Evolutionary conservation across 2,888 invertebrate species (phyloP).

Genomic region (Acheta domesticus): DNA sequence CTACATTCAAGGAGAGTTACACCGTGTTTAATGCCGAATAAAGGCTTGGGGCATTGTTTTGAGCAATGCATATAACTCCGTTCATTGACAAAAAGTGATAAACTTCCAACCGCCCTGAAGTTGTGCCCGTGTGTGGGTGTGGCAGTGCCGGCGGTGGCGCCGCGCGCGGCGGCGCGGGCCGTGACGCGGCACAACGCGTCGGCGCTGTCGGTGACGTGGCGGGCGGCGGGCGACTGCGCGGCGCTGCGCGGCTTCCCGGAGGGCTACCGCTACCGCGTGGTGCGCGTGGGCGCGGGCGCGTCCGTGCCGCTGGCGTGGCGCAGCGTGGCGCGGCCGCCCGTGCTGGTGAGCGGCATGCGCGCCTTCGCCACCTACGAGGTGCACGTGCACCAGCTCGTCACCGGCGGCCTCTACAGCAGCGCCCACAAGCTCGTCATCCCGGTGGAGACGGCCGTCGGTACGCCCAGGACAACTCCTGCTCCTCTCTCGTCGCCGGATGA

Average conservation of each 20-base stretch:
- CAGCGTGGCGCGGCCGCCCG: slow-evolving; percentile 38
- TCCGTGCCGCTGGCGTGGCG: slow-evolving; percentile 37
- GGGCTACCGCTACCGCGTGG: slow-evolving; percentile 38
- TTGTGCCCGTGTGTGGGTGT: too few species aligned
- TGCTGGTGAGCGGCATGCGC: slow-evolving; percentile 37
- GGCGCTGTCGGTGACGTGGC: slow-evolving; percentile 38
- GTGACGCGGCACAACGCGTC: slow-evolving; percentile 37
- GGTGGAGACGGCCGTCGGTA: slow-evolving; percentile 30
- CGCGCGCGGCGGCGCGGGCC: too few species aligned
- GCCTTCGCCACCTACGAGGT: slow-evolving; percentile 38
- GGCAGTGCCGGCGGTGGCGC: too few species aligned
- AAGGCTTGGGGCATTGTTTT: too few species aligned
- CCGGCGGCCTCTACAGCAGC: slow-evolving; percentile 36
- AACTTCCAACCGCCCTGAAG: too few species aligned
- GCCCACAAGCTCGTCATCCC: slow-evolving; percentile 37
- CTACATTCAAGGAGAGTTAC: too few species aligned
- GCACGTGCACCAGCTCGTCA: slow-evolving; percentile 38
- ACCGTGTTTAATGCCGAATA: too few species aligned
- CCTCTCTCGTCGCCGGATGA: too few species aligned
- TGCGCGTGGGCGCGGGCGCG: not conserved
- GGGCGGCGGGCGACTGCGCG: slow-evolving; percentile 39
- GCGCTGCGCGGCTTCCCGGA: slow-evolving; percentile 40
- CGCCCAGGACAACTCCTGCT: too few species aligned
- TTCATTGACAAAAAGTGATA: too few species aligned
- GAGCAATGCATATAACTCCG: too few species aligned